Evolutionary conservation across 2,888 invertebrate species (phyloP), one percentile per base, ranked within the genome.

Genomic region (Dilophus febrilis): DNA sequence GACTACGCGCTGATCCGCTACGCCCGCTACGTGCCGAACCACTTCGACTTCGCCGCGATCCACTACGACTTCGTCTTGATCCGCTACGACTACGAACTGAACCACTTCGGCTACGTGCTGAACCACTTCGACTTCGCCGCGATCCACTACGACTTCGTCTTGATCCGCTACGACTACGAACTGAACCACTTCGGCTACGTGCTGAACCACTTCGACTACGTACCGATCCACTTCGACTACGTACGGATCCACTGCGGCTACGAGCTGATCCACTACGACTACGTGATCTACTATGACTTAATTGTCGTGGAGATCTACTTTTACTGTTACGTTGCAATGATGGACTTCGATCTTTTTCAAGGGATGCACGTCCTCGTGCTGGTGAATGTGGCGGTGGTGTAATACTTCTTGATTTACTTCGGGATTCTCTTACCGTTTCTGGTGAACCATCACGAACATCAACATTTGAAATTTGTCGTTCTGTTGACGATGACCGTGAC

Each of bases 1-100:
- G 54, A 2, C 61, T 59, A 7, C 48, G 48, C 22, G 47, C 46
- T 7, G 39, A 40, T 37, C 43, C 40, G 14, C 42, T 42, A 17
- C 45, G 19, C 13, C 37, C 37, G 38, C 44, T 37, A n/a, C 36
- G 34, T 1, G 54, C 53, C 3, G 39, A 47, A 46, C 17, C 47
- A 44, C 50, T 49, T 4, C 49, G 48, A 30, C 48, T 49, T 10
- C 53, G 49, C 4, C 45, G 42, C 3, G 61, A 58, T 14, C 54
- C 52, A 10, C 53, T 50, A 35, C 33, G 11, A 40, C 35, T 31
- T 3, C 44, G 47, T 3, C 32, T 17, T 10, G 43, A 40, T 4
- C 38, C 35, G 19, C 31, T 39, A 46, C 38, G 30, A 17, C 32
- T 38, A 22, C 32, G 13, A 13, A 47, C 45, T n/a, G 50, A 50